Base-by-base conservation (phyloP, 2,113 vertebrate genomes). In the Peucedramus taeniatus region DNA sequence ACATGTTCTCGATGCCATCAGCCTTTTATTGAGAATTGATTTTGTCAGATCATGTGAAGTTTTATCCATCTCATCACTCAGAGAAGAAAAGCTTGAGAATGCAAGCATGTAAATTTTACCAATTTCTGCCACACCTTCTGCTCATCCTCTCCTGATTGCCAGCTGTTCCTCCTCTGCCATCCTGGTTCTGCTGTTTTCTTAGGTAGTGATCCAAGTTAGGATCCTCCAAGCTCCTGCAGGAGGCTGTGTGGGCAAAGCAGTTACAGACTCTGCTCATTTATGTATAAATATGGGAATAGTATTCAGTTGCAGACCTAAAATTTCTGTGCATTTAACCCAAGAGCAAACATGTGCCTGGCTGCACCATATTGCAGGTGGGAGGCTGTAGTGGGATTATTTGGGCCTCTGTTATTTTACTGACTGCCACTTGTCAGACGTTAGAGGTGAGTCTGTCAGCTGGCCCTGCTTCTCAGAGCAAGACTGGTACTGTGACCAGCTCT, bases 301-400 rank as follows among this genome's bases (percentile, higher is more conserved):
- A 1, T 61, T 44, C 11, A 47, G 10, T 6, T 30, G 9, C 31
- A 59, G 12, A 56, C 12, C 37, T 78, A 2, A 22, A 40, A 24
- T 78, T 64, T 75, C 57, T 64, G 15, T 87, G 80, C 5, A 4
- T 64, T 92, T 66, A 39, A 42, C 35, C 17, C 31, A 37, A 35
- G 37, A 31, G 12, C 53, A 89, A 49, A 44, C 10, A 3, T 21
- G 8, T 0, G 0, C 16, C 69, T 84, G 22, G 19, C 15, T 57
- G 35, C 10, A 40, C 53, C 11, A 1, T 45, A 13, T 13, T 75
- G n/a, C 49, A 76, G 31, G 30, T 47, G 22, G 10, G 39, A 39
- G 14, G 56, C 22, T 70, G 45, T 24, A 57, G 44, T 33, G 66
- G 27, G 18, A 21, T 40, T 61, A 83, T 87, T 17, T 54, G 63